Base-by-base conservation (phyloP, 2,888 invertebrate genomes). In the Lasioglossum villosulum region DNA sequence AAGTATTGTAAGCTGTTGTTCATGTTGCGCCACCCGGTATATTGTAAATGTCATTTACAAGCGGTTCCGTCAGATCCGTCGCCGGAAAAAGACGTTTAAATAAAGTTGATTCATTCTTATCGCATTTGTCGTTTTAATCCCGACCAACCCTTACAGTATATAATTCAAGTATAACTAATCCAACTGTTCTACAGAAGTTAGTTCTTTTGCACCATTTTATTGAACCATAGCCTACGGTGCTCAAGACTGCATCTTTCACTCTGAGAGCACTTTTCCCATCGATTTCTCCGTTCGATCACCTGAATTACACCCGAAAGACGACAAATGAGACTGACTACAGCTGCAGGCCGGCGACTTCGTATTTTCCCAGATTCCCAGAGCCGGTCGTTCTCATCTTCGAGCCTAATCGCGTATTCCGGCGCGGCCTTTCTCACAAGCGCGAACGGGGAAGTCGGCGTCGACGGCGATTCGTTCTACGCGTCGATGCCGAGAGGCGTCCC, bases 391-490 rank as follows among this genome's bases (percentile, higher is more conserved):
- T 89, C 81, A 59, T 82, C 83, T 74, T 66, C 68, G 84, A 78
- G 70, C 84, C 80, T 85, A 88, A 86, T 84, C 83, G 86, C 71
- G 78, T 70, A 75, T 83, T 77, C 81, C 76, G 78, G 82, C 86
- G 72, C 81, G 88, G 86, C 82, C 86, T 90, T 90, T 90, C 90
- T 90, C 90, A 89, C 90, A 89, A 76, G 63, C 68, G 75, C 71
- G 66, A 66, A 66, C 66, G 73, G 70, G 74, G 71, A 71, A 77
- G 45, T 72, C 79, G 34, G 63, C 86, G 86, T 80, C 82, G 82
- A 83, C 74, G 83, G 77, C 84, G 90, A 90, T 90, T 90, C 85
- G 90, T 90, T 90, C 84, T 85, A 84, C 85, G 83, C 85, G 82
- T 87, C 90, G 87, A 83, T 87, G 82, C 87, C 87, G 79, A 87